These are phyloP conservation scores for Rhombomys opimus DNA, from an alignment of 2,113 vertebrate genomes.

Conservation along the genomic window DNA sequence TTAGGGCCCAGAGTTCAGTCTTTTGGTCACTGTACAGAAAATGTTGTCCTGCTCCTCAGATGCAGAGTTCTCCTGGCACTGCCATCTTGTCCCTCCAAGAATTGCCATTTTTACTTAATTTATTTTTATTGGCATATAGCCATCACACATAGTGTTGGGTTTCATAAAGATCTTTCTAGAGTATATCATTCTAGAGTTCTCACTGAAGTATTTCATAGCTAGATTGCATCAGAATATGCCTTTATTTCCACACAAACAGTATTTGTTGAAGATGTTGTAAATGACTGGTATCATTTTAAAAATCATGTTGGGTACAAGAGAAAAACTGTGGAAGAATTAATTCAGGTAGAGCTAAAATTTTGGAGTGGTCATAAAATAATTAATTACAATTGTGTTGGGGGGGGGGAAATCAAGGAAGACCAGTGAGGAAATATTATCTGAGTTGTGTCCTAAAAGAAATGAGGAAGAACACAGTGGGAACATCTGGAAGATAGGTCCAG, in stretches of 20 bases:
- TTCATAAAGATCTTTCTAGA: background rate
- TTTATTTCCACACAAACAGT: background rate
- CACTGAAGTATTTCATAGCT: background rate
- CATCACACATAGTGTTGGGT: background rate
- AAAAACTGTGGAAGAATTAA: background rate
- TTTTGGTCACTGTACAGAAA: too few species aligned
- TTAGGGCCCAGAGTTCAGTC: too few species aligned
- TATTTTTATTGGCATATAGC: background rate
- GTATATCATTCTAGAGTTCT: background rate
- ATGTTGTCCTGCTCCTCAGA: too few species aligned
- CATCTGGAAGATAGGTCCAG: background rate
- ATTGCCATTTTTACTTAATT: slow-evolving; percentile 11
- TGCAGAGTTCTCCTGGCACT: too few species aligned
- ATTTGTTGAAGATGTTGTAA: background rate
- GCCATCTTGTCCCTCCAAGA: background rate
- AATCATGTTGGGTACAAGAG: background rate
- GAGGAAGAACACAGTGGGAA: background rate
- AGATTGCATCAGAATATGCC: background rate
- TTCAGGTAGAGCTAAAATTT: background rate
- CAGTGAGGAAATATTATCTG: background rate
- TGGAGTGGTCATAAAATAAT: too few species aligned
- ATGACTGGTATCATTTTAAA: background rate
- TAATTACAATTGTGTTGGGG: too few species aligned
- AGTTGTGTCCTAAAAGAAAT: background rate
- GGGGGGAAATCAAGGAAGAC: background rate